Percentiles rank a stretch among this genome's conserved stretches.
Evolutionary conservation across 2,888 invertebrate species (phyloP).

Genomic region (Lymantria monacha): DNA sequence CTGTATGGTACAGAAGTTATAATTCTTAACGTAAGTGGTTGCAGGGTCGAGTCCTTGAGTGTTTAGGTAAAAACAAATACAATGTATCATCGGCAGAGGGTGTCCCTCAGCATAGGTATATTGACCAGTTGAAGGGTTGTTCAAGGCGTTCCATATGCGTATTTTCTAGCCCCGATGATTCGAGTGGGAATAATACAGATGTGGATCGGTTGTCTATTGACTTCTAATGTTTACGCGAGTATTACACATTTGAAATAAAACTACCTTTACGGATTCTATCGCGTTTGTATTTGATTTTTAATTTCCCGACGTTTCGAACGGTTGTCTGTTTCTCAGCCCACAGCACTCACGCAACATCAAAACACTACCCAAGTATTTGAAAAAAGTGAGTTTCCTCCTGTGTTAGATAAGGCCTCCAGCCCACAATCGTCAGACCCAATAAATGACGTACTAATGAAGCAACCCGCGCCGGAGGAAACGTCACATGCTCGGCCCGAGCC

Average conservation of each 20-base stretch:
- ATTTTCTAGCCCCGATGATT: not conserved
- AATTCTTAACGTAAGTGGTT: constrained; percentile 4
- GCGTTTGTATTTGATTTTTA: too few species aligned
- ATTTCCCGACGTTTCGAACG: too few species aligned
- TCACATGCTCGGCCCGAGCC: not conserved
- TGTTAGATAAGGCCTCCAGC: not conserved
- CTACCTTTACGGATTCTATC: too few species aligned
- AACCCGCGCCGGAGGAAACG: not conserved
- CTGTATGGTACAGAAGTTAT: constrained; percentile 10
- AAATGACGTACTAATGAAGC: not conserved
- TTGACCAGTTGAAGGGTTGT: not conserved
- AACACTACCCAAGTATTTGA: not conserved
- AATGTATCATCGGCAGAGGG: not conserved
- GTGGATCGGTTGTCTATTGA: not conserved
- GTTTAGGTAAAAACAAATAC: not conserved
- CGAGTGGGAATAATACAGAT: not conserved
- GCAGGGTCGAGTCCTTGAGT: not conserved
- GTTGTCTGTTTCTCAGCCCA: not conserved
- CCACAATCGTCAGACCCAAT: not conserved
- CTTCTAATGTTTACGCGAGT: too few species aligned
- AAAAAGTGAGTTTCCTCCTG: not conserved
- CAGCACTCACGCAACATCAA: not conserved
- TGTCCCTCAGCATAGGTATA: not conserved
- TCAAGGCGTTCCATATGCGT: not conserved
- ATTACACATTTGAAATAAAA: too few species aligned